A percentile compares a stretch with the other conserved stretches of the same genome.
Conservation (phyloP, 1,140 invertebrate genomes). For the Heliothis virescens region DNA sequence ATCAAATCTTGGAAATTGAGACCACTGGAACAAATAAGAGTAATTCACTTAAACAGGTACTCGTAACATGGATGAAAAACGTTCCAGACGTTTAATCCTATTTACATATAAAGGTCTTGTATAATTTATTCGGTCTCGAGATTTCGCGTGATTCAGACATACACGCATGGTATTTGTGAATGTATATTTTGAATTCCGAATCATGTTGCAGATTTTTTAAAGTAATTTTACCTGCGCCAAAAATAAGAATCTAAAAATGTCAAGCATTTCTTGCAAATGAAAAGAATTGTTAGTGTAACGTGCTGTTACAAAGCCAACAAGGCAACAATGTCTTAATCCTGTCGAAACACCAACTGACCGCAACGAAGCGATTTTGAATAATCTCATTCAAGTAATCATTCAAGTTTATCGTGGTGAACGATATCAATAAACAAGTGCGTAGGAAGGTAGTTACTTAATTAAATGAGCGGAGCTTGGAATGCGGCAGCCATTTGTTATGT, state of each 20-base stretch:
- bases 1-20: slow-evolving; percentile 95
- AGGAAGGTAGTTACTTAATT: slow-evolving; percentile 56
- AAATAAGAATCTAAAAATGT: too few species aligned
- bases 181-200: background rate
- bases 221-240: too few species aligned
- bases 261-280: too few species aligned
- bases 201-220: too few species aligned
- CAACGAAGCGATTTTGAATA: slow-evolving; percentile 22
- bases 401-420: slow-evolving; percentile 50
- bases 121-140: too few species aligned
- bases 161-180: background rate
- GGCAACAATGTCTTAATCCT: slow-evolving; percentile 8
- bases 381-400: slow-evolving; percentile 52
- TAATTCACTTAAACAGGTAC: background rate
- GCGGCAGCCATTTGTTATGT: slow-evolving; percentile 78
- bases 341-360: slow-evolving; percentile 3
- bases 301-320: background rate
- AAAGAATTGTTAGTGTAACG: background rate
- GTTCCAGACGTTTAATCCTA: background rate
- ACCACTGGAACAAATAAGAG: slow-evolving; percentile 87
- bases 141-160: too few species aligned
- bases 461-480: slow-evolving; percentile 64
- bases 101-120: too few species aligned
- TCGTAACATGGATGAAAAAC: background rate
- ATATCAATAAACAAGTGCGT: slow-evolving; percentile 44